phyloP scores from a whole-genome alignment of 2,888 invertebrate species.

The Endomychus coccineus region DNA sequence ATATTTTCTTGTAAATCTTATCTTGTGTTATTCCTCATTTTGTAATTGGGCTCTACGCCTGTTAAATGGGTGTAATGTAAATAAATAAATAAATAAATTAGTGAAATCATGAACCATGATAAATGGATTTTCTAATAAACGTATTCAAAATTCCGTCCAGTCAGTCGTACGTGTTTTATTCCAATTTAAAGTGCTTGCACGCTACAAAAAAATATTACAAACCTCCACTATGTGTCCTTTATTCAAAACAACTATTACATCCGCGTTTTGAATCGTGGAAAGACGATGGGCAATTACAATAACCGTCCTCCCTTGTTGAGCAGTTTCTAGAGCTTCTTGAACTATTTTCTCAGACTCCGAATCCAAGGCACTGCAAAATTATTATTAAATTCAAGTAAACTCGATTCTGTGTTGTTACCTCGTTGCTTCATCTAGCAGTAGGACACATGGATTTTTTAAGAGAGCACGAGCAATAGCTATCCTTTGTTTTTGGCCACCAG shows the following conservation, averaged over 20 bases:
- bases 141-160: background rate
- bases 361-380: slow-evolving; percentile 69
- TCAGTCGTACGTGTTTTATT: background rate
- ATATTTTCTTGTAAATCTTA: too few relatives aligned
- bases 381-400: background rate
- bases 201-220: too few relatives aligned
- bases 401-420: slow-evolving; percentile 49
- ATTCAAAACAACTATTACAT: slow-evolving; percentile 83
- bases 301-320: slow-evolving; percentile 78
- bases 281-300: slow-evolving; percentile 92
- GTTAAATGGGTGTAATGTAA: too few relatives aligned
- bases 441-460: slow-evolving; percentile 79
- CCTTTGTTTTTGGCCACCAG: slow-evolving; percentile 92
- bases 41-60: too few relatives aligned
- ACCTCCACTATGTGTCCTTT: slow-evolving; percentile 81
- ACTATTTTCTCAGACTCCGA: slow-evolving; percentile 87
- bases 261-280: slow-evolving; percentile 86
- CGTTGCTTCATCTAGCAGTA: slow-evolving; percentile 92
- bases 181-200: background rate
- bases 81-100: too few relatives aligned
- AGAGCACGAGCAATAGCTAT: slow-evolving; percentile 93
- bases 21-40: too few relatives aligned
- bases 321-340: slow-evolving; percentile 79
- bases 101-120: too few relatives aligned
- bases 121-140: slow-evolving; percentile 1